Conservation (phyloP, 2,113 vertebrate species). For the Glaucidium brasilianum region DNA sequence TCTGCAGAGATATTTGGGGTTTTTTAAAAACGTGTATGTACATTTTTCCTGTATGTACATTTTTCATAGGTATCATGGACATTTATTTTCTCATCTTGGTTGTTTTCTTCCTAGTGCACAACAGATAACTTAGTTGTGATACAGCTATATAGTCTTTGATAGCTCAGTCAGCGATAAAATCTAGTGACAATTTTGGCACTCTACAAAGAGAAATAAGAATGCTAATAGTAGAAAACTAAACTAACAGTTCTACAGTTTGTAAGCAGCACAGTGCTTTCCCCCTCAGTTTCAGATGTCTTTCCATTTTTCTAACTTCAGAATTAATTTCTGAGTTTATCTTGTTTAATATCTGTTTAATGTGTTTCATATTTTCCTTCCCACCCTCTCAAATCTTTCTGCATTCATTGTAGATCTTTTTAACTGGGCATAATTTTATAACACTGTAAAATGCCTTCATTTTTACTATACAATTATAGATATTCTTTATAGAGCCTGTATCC, state of each 20-base stretch:
- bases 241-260: not conserved
- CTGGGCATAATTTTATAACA: conserved; percentile 19
- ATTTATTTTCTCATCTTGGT: not conserved
- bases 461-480: not conserved
- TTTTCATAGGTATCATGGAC: not conserved
- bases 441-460: not conserved
- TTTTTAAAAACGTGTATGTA: not conserved
- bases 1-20: not conserved
- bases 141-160: not conserved
- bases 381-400: not conserved
- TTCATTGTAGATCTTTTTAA: conserved; percentile 9
- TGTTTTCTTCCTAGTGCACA: not conserved
- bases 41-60: not conserved
- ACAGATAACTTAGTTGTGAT: not conserved
- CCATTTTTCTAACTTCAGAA: conserved; percentile 2
- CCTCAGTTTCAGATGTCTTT: not conserved
- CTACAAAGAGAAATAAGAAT: not conserved
- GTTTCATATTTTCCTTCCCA: not conserved
- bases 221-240: not conserved
- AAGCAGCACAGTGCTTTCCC: not conserved
- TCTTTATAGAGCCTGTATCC: not conserved
- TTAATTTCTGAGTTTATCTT: not conserved
- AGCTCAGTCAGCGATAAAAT: not conserved
- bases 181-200: not conserved
- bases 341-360: not conserved